Conservation (phyloP, 1,140 invertebrate genomes). For the Branchinecta lynchi region DNA sequence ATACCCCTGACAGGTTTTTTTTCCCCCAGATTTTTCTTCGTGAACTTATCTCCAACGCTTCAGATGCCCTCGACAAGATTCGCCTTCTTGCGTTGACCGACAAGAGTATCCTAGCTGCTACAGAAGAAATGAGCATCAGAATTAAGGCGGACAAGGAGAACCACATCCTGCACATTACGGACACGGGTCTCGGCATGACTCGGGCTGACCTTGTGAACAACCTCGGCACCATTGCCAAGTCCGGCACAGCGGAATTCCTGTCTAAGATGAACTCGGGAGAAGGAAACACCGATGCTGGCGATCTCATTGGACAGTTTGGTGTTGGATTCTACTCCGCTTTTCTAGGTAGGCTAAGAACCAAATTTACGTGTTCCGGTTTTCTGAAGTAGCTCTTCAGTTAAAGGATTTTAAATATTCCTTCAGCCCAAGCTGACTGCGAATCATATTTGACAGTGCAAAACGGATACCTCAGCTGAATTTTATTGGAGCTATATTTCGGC, state of each 20-base stretch:
- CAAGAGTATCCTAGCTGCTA: slow-evolving; percentile 53
- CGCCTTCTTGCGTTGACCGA: slow-evolving; percentile 81
- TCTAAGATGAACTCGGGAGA: slow-evolving; percentile 69
- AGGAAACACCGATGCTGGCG: slow-evolving; percentile 45
- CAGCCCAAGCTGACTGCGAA: too few species aligned
- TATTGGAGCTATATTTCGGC: too few species aligned
- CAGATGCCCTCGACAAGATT: slow-evolving; percentile 90
- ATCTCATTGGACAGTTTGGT: slow-evolving; percentile 90
- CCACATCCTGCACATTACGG: slow-evolving; percentile 81
- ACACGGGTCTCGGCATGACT: slow-evolving; percentile 97
- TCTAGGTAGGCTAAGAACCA: slow-evolving; percentile 39
- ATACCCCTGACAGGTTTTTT: slow-evolving; percentile 3
- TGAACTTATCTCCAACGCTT: slow-evolving; percentile 93
- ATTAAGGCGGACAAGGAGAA: slow-evolving; percentile 96
- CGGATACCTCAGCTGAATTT: too few species aligned
- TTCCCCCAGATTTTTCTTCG: slow-evolving; percentile 72
- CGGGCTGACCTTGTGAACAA: slow-evolving; percentile 87
- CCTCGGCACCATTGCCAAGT: slow-evolving; percentile 97
- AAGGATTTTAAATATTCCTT: too few species aligned
- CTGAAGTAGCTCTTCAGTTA: too few species aligned
- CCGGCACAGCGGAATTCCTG: slow-evolving; percentile 95
- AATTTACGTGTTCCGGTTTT: neutral
- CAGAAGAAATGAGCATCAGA: slow-evolving; percentile 69
- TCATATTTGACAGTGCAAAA: too few species aligned
- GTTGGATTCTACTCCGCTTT: slow-evolving; percentile 97